These are phyloP conservation scores for Indicator indicator DNA, from an alignment of 2,113 vertebrate species.

Conservation along the genomic window DNA sequence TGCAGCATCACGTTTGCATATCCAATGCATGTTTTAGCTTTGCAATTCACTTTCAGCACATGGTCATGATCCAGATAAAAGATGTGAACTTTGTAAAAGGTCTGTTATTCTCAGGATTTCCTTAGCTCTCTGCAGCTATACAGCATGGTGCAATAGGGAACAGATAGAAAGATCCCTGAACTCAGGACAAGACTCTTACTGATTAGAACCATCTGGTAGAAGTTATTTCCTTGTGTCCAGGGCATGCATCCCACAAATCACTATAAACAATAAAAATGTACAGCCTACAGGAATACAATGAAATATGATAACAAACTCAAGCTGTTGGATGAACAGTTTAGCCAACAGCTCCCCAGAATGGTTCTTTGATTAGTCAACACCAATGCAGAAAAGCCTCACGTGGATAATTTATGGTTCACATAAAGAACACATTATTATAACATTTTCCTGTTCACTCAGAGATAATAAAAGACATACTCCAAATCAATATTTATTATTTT, in stretches of 20 bases:
- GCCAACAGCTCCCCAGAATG: neutral
- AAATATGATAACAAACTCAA: neutral
- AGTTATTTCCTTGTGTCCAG: neutral
- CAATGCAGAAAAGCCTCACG: neutral
- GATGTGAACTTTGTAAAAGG: neutral
- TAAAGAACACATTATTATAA: constrained; percentile 43
- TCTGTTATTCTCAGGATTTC: neutral
- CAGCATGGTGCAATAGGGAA: neutral
- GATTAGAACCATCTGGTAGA: constrained; percentile 10
- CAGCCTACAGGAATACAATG: neutral
- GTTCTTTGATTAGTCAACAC: constrained; percentile 17
- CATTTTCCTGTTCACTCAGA: constrained; percentile 44
- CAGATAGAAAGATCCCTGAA: neutral
- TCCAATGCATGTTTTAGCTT: neutral
- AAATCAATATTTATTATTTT: constrained; percentile 70
- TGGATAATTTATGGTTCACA: constrained; percentile 41
- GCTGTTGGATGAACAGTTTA: constrained; percentile 9
- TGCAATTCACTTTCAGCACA: neutral
- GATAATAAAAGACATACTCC: constrained; percentile 40
- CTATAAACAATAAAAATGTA: constrained; percentile 26
- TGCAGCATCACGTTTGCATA: neutral
- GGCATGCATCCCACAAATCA: neutral
- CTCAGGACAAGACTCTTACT: neutral
- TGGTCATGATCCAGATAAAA: neutral
- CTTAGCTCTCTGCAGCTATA: neutral